These are phyloP conservation scores for Suricata suricatta DNA, from an alignment of 2,113 vertebrate species.

Conservation along the genomic window DNA sequence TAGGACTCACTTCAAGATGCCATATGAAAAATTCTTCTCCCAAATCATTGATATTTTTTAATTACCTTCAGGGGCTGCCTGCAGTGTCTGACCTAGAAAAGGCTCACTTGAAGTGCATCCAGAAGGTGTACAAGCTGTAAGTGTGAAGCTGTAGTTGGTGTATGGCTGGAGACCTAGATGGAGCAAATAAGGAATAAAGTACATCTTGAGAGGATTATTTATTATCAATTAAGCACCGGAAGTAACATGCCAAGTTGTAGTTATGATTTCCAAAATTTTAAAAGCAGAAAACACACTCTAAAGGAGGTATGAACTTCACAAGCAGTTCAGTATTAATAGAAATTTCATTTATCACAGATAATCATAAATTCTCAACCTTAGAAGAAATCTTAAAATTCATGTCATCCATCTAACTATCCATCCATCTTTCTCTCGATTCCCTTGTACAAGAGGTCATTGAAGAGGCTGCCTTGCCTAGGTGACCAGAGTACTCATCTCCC, in stretches of 20 bases:
- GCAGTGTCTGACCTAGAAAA: constrained; percentile 90
- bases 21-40: constrained; percentile 38
- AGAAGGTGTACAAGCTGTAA: constrained; percentile 91
- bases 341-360: constrained; percentile 39
- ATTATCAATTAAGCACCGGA: constrained; percentile 19
- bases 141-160: constrained; percentile 90
- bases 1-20: not conserved
- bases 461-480: rapidly evolving
- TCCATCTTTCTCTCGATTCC: not conserved
- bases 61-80: constrained; percentile 91
- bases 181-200: constrained; percentile 61
- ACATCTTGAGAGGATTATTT: constrained; percentile 59
- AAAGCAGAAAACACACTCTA: not conserved
- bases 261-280: not conserved
- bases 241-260: not conserved
- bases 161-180: constrained; percentile 91
- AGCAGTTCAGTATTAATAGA: not conserved
- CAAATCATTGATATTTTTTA: not conserved
- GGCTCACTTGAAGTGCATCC: constrained; percentile 90
- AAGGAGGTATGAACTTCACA: not conserved
- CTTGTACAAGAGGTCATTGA: not conserved
- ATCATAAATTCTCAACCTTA: not conserved
- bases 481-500: rapidly evolving
- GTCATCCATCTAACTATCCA: not conserved
- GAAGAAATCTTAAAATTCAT: not conserved